A percentile compares a stretch with the other conserved stretches of the same genome.
phyloP scores from a whole-genome alignment of 2,113 vertebrate genomes.

The Gymnarchus niloticus region DNA sequence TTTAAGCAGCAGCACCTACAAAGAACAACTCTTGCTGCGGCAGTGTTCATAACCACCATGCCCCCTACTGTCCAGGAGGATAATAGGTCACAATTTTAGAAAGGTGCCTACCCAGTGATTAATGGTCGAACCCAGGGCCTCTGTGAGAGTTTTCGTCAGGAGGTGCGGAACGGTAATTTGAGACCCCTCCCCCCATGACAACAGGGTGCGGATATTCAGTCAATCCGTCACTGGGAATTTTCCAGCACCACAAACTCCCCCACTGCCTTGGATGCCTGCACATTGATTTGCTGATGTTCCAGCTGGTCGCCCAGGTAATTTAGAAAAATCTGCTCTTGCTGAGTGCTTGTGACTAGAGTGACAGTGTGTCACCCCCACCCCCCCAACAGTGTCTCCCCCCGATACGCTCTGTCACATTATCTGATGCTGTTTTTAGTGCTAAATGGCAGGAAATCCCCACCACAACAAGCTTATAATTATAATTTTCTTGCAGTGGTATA shows the following conservation, averaged over 20 bases:
- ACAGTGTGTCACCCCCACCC: neutral
- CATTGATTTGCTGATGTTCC: constrained; percentile 35
- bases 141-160: neutral
- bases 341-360: neutral
- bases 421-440: neutral
- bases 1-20: neutral
- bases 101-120: neutral
- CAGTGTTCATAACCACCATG: neutral
- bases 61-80: neutral
- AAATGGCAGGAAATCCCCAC: no score
- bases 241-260: neutral
- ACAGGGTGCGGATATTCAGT: neutral
- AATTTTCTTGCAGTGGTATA: neutral
- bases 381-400: no score
- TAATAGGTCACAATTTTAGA: neutral
- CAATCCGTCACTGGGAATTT: constrained; percentile 1
- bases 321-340: constrained; percentile 36
- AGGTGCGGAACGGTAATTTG: neutral
- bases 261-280: neutral
- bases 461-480: neutral
- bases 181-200: neutral
- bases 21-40: neutral
- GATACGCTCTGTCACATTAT: neutral
- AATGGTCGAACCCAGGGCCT: neutral
- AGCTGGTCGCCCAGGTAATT: constrained; percentile 31